These are phyloP conservation scores for Thereva nobilitata DNA, from an alignment of 2,888 invertebrate species.

Conservation along the genomic window DNA sequence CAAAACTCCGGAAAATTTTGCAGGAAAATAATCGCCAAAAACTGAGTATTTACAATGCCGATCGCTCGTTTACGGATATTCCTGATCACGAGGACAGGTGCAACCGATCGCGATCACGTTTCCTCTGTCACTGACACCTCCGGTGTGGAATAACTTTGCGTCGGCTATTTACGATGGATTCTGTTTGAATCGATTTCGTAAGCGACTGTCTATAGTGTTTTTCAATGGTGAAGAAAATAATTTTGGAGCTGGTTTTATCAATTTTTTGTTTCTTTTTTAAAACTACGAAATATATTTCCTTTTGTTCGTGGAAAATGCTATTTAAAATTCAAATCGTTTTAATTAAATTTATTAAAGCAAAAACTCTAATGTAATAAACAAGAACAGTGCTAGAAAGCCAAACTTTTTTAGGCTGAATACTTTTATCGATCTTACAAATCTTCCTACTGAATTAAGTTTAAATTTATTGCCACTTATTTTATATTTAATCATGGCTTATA, in stretches of 20 bases:
- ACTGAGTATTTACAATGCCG: slow-evolving; percentile 11
- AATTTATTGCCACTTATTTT: too few species aligned
- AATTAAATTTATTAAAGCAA: too few species aligned
- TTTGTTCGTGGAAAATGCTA: too few species aligned
- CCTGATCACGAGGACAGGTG: slow-evolving; percentile 49
- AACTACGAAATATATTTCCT: background rate
- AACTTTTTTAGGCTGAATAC: too few species aligned
- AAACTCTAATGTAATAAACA: too few species aligned
- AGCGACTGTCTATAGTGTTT: slow-evolving; percentile 33
- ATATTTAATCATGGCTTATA: too few species aligned
- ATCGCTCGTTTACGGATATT: slow-evolving; percentile 24
- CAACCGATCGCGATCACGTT: slow-evolving; percentile 56
- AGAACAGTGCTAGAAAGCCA: too few species aligned
- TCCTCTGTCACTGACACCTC: slow-evolving; percentile 53
- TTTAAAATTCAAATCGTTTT: too few species aligned
- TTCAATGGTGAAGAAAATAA: slow-evolving; percentile 7
- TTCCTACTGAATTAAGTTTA: too few species aligned
- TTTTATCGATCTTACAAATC: too few species aligned
- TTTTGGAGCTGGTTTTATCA: background rate
- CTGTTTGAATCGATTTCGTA: slow-evolving; percentile 13
- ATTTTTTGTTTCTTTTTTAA: background rate
- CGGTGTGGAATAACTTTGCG: slow-evolving; percentile 23
- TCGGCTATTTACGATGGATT: background rate
- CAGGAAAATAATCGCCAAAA: slow-evolving; percentile 25
- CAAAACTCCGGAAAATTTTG: background rate